Base-by-base conservation (phyloP, 2,888 invertebrate species). In the Machimus rusticus region DNA sequence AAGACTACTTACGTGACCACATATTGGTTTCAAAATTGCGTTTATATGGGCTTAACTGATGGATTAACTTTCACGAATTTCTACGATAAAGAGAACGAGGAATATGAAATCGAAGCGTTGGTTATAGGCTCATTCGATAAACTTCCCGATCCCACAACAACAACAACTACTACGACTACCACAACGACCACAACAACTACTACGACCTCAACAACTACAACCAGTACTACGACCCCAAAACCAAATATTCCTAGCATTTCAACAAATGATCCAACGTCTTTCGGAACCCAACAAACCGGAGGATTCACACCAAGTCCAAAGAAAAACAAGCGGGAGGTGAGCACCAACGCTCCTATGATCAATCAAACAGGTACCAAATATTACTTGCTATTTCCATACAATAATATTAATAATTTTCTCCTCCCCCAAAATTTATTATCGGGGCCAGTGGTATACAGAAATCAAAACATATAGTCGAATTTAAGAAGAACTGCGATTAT, bases 11-110 rank as follows among this genome's bases (percentile, higher is more conserved):
- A 91, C 87, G 93, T 96, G 16, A 91, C 94, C 37, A 95, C 96
- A 0, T 96, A 95, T 91, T 97, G 97, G 97, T 97, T 96, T 90
- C 94, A 96, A 88, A 96, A 97, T 91, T 97, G 97, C 90, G 92
- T 93, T 85, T 95, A 95, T 90, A 93, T 95, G 85, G 96, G 96
- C 55, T 93, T 94, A 88, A 95, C 95, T 0, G 93, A 93, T 86
- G 94, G 95, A 90, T 94, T 95, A 74, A 92, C 93, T 12, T 94
- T 96, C 89, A 92, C 93, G 84, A 94, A 94, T 90, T 95, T 95
- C 88, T 97, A 96, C 91, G 93, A 94, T 0, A 93, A 94, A 90
- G 93, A 94, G 5, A 95, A 95, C 91, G 91, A 93, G 87, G 93
- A 93, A 51, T 95, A 96, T 91, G 92, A 93, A 51, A 93, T 97